Base-by-base conservation (phyloP, 2,888 invertebrate genomes). In the Lithosia quadra region DNA sequence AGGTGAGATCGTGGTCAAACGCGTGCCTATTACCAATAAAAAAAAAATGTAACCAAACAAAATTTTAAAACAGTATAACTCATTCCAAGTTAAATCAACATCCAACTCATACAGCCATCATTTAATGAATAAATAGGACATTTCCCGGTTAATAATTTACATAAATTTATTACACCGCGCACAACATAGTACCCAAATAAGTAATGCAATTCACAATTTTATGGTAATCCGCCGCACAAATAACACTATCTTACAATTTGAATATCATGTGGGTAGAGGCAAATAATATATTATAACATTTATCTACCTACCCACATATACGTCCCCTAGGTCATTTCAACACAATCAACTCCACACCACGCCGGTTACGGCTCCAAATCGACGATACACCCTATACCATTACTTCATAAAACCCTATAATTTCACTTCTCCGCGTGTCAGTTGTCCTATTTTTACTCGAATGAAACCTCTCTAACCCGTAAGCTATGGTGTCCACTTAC, bases 401-500 rank as follows among this genome's bases (percentile, higher is more conserved):
- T 55, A 55, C 15, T 61, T 13, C 53, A 18, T 49, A 15, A 36
- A 15, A 62, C 21, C 43, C 33, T 56, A 39, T 56, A 57, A 65
- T 39, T 60, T 60, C 39, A 28, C 33, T 61, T 61, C 56, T 62
- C 59, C 22, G 57, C 57, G 13, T 24, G n/a, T 49, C 22, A 43
- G 39, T 39, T 60, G 22, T 53, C 61, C 56, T 28, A 56, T 62
- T 61, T 67, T 61, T 43, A 36, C 56, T 56, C 22, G 43, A 39
- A 53, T 49, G 43, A 61, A 60, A n/a, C 60, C 34, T 34, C 55
- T 53, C 49, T 60, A 62, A 57, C 63, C 63, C 67, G 56, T 71
- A 69, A 71, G 63, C 60, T 49, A 70, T 71, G 68, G 65, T 58
- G 43, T 57, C 59, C 71, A 75, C 68, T 78, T 72, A 61, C 67